Conservation (phyloP, 2,888 invertebrate genomes). For the Leptopilina syphax region DNA sequence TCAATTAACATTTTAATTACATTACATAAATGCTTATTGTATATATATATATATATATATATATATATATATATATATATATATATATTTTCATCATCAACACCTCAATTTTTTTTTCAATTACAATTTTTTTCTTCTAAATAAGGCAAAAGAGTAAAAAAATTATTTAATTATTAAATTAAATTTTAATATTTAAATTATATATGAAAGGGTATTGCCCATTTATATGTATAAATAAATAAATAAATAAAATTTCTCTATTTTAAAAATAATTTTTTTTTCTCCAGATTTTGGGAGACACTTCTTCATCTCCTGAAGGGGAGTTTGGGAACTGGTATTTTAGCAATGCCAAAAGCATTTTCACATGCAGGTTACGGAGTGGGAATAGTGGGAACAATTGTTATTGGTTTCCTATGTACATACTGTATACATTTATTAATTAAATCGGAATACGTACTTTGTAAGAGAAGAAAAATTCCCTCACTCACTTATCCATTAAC, state of each 20-base stretch:
- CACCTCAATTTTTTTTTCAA: too few relatives aligned
- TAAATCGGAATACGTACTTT: conserved; percentile 81
- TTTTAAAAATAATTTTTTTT: neutral
- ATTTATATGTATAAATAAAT: too few relatives aligned
- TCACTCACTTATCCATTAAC: conserved; percentile 89
- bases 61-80: too few relatives aligned
- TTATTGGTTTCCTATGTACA: conserved; percentile 93
- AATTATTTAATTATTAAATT: too few relatives aligned
- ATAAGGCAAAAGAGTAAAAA: too few relatives aligned
- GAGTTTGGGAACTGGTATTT: conserved; percentile 93
- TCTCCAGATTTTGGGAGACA: conserved; percentile 85
- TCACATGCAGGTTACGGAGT: conserved; percentile 89
- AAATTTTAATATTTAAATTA: too few relatives aligned
- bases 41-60: too few relatives aligned
- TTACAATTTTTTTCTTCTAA: too few relatives aligned
- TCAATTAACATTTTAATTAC: neutral
- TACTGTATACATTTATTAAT: conserved; percentile 96
- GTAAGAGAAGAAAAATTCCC: conserved; percentile 78
- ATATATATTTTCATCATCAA: too few relatives aligned
- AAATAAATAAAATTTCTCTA: too few relatives aligned
- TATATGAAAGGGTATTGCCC: too few relatives aligned
- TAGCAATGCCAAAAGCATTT: conserved; percentile 94
- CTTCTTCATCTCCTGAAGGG: conserved; percentile 92
- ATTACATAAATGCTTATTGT: too few relatives aligned
- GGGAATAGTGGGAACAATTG: conserved; percentile 87